These are phyloP conservation scores for Schizotus pectinicornis DNA, from an alignment of 2,888 invertebrate species.

Conservation along the genomic window DNA sequence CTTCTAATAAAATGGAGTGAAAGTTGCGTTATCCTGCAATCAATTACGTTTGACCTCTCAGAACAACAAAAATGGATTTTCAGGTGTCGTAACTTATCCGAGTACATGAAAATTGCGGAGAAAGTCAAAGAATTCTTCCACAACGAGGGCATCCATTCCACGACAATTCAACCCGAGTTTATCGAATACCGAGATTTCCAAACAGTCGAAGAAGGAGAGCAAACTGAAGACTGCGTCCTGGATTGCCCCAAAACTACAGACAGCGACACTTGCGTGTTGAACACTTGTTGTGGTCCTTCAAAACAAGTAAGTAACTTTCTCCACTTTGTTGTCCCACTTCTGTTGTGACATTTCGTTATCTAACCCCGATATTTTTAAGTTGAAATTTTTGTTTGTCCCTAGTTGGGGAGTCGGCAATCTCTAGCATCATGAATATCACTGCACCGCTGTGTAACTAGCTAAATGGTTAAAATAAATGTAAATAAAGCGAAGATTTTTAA, in stretches of 20 bases:
- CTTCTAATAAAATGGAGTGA: not conserved
- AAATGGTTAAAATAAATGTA: no score
- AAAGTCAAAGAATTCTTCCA: constrained; percentile 98
- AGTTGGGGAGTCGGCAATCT: constrained; percentile 20
- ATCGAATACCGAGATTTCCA: constrained; percentile 73
- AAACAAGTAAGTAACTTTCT: constrained; percentile 66
- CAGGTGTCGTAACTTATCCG: constrained; percentile 89
- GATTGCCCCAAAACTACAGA: constrained; percentile 84
- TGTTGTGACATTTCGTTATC: constrained; percentile 15
- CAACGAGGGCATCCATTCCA: constrained; percentile 97
- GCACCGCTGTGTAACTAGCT: no score
- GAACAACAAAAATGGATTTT: not conserved
- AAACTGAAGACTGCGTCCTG: constrained; percentile 76
- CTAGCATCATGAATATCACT: no score
- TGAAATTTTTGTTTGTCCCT: constrained; percentile 11
- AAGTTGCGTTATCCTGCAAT: not conserved
- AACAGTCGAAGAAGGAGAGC: constrained; percentile 60
- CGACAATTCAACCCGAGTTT: constrained; percentile 98
- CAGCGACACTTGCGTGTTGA: constrained; percentile 74
- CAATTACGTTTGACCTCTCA: no score
- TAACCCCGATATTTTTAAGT: constrained; percentile 10
- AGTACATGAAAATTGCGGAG: constrained; percentile 97
- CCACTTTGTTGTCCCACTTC: no score
- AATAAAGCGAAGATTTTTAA: not conserved
- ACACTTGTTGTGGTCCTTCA: constrained; percentile 87